phyloP scores from a whole-genome alignment of 2,797 vertebrate species.

The Podargus strigoides region DNA sequence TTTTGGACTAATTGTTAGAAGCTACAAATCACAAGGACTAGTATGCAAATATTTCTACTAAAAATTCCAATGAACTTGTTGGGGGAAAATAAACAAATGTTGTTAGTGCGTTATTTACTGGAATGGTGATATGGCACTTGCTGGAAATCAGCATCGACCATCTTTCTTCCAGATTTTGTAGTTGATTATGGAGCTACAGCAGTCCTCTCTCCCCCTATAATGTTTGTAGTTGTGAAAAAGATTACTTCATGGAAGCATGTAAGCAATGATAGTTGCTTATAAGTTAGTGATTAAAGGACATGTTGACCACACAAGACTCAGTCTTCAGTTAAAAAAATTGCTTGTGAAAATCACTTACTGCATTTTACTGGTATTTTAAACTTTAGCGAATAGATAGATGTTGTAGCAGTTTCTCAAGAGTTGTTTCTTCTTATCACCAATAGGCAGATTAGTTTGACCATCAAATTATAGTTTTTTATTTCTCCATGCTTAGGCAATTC shows the following conservation, averaged over 20 bases:
- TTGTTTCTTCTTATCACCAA: background rate
- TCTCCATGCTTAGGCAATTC: background rate
- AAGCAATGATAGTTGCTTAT: background rate
- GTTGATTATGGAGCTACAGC: background rate
- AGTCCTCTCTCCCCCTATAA: background rate
- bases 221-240: background rate
- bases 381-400: background rate
- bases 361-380: background rate
- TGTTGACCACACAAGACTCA: background rate
- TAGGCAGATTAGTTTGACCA: background rate
- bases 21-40: background rate
- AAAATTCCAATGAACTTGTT: background rate
- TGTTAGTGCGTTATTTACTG: background rate
- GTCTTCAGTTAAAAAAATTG: background rate
- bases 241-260: background rate
- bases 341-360: background rate
- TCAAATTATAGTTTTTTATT: background rate
- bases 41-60: background rate
- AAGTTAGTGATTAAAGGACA: background rate
- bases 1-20: background rate
- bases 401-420: background rate
- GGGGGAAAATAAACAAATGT: background rate
- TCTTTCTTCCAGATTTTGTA: background rate
- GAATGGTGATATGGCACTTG: background rate
- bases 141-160: background rate